Conservation (phyloP, 1,140 invertebrate genomes). For the Doryteuthis pealeii region DNA sequence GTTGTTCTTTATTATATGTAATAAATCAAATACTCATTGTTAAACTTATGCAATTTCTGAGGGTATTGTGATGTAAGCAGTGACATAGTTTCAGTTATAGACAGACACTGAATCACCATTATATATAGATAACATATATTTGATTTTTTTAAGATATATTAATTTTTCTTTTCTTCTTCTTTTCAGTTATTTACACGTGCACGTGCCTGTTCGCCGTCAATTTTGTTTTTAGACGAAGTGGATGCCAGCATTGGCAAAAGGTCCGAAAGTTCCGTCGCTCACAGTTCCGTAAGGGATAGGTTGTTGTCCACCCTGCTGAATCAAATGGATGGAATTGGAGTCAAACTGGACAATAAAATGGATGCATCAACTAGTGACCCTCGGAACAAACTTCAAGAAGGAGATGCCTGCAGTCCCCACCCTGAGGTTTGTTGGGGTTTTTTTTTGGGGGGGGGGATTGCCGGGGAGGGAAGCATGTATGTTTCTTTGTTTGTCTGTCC, state of each 20-base stretch:
- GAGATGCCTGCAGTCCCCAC: neutral
- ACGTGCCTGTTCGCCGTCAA: slow-evolving; percentile 48
- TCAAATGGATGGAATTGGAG: slow-evolving; percentile 66
- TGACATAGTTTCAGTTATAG: too few species aligned
- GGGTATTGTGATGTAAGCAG: too few species aligned
- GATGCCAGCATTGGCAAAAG: slow-evolving; percentile 55
- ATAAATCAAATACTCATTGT: too few species aligned
- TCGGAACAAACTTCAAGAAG: neutral
- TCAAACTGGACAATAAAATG: slow-evolving; percentile 39
- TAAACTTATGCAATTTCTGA: too few species aligned
- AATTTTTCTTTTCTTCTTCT: neutral
- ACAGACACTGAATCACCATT: too few species aligned
- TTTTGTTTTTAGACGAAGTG: slow-evolving; percentile 56
- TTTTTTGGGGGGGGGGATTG: too few species aligned
- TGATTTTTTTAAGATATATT: too few species aligned
- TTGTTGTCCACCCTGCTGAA: slow-evolving; percentile 55
- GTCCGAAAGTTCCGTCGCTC: slow-evolving; percentile 29
- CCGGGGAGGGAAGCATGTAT: too few species aligned
- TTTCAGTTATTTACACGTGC: slow-evolving; percentile 54
- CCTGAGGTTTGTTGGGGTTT: neutral
- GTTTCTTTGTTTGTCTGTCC: too few species aligned
- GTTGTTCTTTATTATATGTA: too few species aligned
- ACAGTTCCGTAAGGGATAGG: slow-evolving; percentile 54
- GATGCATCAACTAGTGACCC: slow-evolving; percentile 3
- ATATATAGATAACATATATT: too few species aligned